A percentile compares a stretch with the other conserved stretches of the same genome.
Conservation (phyloP, 2,113 vertebrate species). For the Mola mola region DNA sequence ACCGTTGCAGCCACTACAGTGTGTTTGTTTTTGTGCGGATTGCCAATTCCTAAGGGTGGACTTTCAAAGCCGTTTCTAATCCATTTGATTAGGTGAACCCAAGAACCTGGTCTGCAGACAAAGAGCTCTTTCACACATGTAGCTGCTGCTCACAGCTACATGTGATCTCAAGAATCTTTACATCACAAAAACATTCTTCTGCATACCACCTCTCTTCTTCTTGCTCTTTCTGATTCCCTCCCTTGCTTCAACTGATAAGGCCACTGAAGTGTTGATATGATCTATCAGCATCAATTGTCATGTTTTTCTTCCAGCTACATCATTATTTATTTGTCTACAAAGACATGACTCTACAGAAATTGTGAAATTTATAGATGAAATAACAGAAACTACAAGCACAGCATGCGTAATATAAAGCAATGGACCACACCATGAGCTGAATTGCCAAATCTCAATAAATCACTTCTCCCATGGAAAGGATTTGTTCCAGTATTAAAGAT, state of each 20-base stretch:
- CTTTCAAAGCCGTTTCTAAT: constrained; percentile 80
- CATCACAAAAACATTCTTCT: constrained; percentile 70
- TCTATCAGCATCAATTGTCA: neutral
- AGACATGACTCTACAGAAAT: too few relatives aligned
- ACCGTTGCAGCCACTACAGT: constrained; percentile 47
- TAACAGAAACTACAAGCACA: too few relatives aligned
- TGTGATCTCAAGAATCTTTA: constrained; percentile 77
- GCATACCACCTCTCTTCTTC: constrained; percentile 43
- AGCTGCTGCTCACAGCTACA: constrained; percentile 73
- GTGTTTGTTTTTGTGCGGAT: constrained; percentile 76
- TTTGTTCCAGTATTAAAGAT: too few relatives aligned
- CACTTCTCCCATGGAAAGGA: too few relatives aligned
- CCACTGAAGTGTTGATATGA: constrained; percentile 17
- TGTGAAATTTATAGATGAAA: too few relatives aligned
- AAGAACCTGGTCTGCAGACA: constrained; percentile 73
- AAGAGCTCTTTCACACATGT: constrained; percentile 80
- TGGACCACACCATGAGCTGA: too few relatives aligned
- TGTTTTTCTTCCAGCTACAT: constrained; percentile 8
- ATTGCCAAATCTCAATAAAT: too few relatives aligned
- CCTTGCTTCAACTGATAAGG: constrained; percentile 34
- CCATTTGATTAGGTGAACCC: constrained; percentile 82
- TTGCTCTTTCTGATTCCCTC: constrained; percentile 41
- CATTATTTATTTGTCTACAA: too few relatives aligned
- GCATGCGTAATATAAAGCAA: too few relatives aligned
- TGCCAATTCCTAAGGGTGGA: constrained; percentile 65